phyloP scores from a whole-genome alignment of 2,888 invertebrate species.

The Leucozona laternaria region DNA sequence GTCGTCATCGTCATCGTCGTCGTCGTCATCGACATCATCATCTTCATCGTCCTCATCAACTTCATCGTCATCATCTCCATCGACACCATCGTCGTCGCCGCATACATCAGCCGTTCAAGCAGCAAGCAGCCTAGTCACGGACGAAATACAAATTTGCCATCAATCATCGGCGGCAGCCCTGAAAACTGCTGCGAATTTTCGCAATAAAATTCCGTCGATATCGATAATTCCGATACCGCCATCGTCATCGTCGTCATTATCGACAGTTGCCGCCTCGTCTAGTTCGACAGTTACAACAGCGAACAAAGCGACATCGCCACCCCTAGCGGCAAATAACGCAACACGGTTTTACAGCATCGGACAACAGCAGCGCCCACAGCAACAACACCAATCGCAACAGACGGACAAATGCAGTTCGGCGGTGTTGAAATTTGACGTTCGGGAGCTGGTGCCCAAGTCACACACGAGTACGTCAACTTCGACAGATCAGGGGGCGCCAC shows the following conservation, averaged over 20 bases:
- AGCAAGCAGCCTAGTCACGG: constrained; percentile 64
- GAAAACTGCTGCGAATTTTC: constrained; percentile 78
- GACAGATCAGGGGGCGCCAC: constrained; percentile 77
- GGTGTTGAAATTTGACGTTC: constrained; percentile 76
- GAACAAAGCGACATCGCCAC: constrained; percentile 81
- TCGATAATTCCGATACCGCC: constrained; percentile 82
- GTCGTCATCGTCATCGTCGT: constrained; percentile 65
- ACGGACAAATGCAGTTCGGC: constrained; percentile 82
- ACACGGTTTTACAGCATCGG: constrained; percentile 45
- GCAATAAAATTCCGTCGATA: constrained; percentile 82
- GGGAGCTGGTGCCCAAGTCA: constrained; percentile 62
- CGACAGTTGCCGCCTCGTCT: constrained; percentile 66
- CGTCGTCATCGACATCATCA: constrained; percentile 46
- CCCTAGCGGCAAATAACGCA: constrained; percentile 71
- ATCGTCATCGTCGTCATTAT: constrained; percentile 72
- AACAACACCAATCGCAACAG: constrained; percentile 82
- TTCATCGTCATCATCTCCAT: constrained; percentile 54
- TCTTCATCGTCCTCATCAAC: constrained; percentile 43
- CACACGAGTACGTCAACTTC: constrained; percentile 68
- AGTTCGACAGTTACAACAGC: constrained; percentile 73
- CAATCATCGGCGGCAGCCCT: constrained; percentile 69
- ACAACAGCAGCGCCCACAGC: constrained; percentile 77
- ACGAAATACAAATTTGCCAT: constrained; percentile 73
- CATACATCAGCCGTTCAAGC: constrained; percentile 47
- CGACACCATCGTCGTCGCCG: constrained; percentile 58